Conservation (phyloP, 30 jellyfish, hydroid and myxozoan genomes). For the Cassiopea xamachana region DNA sequence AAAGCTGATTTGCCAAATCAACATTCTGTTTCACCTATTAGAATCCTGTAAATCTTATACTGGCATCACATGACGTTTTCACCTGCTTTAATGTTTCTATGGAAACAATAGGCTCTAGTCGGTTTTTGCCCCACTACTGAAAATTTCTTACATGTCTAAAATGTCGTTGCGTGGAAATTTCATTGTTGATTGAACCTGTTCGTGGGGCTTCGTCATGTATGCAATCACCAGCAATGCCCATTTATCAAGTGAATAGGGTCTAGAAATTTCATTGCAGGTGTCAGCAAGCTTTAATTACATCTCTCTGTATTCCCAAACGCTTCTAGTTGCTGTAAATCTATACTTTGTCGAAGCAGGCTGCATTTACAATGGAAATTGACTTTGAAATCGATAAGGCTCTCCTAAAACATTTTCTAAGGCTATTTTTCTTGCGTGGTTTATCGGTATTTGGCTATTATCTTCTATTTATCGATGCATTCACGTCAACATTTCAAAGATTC, state of each 20-base stretch:
- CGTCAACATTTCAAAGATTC: slow-evolving; percentile 48
- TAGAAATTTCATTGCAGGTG: not conserved
- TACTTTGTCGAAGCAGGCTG: not conserved
- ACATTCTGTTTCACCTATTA: too few relatives aligned
- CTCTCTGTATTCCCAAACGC: not conserved
- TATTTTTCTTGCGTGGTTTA: slow-evolving; percentile 61
- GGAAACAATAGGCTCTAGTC: too few relatives aligned
- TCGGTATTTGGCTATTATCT: slow-evolving; percentile 69
- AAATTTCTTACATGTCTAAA: too few relatives aligned
- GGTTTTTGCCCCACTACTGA: too few relatives aligned
- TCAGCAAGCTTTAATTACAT: not conserved
- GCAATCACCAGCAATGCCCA: not conserved
- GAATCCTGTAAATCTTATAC: too few relatives aligned
- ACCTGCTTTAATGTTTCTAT: too few relatives aligned
- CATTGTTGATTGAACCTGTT: too few relatives aligned
- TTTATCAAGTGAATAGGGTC: too few relatives aligned
- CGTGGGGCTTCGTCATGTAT: too few relatives aligned
- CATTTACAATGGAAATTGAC: not conserved
- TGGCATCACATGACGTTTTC: too few relatives aligned
- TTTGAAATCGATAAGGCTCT: slow-evolving; percentile 36
- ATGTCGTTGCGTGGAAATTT: too few relatives aligned
- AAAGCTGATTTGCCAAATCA: too few relatives aligned
- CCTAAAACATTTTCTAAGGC: slow-evolving; percentile 41
- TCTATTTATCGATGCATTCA: slow-evolving; percentile 73
- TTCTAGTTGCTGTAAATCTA: not conserved